Conservation (phyloP, 2,888 invertebrate species). For the Apamea crenata region DNA sequence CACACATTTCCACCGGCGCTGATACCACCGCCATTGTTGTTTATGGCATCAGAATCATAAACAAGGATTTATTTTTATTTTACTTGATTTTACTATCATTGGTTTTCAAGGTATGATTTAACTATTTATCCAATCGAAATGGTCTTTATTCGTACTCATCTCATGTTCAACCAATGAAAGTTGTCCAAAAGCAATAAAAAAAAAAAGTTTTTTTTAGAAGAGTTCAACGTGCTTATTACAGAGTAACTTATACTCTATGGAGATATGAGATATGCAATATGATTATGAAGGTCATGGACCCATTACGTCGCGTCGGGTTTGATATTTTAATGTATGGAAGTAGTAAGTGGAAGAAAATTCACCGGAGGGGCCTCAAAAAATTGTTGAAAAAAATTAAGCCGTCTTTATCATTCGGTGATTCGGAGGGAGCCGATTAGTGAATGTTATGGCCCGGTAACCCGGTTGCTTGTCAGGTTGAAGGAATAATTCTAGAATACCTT, state of each 20-base stretch:
- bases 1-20: constrained; percentile 71
- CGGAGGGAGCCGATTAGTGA: not conserved
- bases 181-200: not conserved
- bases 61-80: constrained; percentile 5
- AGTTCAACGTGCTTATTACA: not conserved
- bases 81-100: not conserved
- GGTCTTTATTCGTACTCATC: not conserved
- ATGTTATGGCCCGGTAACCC: too few relatives aligned
- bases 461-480: not conserved
- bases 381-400: not conserved
- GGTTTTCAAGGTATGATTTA: too few relatives aligned
- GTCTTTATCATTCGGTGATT: not conserved
- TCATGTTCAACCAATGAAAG: not conserved
- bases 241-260: too few relatives aligned
- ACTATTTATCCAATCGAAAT: not conserved
- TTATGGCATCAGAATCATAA: constrained; percentile 34
- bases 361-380: not conserved
- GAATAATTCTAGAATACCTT: not conserved
- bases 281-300: not conserved
- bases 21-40: constrained; percentile 73
- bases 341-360: not conserved
- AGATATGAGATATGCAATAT: too few relatives aligned
- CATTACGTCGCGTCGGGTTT: not conserved
- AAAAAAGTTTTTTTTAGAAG: not conserved
- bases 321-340: not conserved